These are phyloP conservation scores for Apeira syringaria DNA, from an alignment of 2,888 invertebrate genomes.

Conservation along the genomic window DNA sequence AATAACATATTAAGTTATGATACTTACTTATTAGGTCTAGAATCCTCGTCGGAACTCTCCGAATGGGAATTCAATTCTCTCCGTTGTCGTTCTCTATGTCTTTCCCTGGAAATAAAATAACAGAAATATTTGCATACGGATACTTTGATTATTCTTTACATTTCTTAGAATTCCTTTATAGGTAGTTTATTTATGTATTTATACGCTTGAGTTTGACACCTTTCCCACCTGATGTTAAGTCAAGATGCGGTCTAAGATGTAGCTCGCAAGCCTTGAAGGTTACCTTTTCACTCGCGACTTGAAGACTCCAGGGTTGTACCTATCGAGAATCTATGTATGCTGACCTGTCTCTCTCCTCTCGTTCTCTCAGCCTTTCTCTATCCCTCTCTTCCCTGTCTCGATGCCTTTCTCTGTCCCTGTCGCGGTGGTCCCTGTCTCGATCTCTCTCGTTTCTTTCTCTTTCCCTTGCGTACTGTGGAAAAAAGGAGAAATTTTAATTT, in stretches of 20 bases:
- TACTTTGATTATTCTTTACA: too few species aligned
- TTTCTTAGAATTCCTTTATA: too few species aligned
- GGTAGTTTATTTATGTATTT: too few species aligned
- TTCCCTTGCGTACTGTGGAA: conserved; percentile 80
- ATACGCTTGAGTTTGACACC: too few species aligned
- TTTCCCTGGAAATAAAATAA: conserved; percentile 61
- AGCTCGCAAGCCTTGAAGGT: too few species aligned
- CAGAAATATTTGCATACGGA: conserved; percentile 10
- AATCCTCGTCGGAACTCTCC: conserved; percentile 87
- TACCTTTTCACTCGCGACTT: too few species aligned
- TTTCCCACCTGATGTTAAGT: too few species aligned
- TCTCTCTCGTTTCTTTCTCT: conserved; percentile 79
- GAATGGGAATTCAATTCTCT: conserved; percentile 77
- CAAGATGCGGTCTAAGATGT: too few species aligned
- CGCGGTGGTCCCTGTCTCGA: conserved; percentile 83
- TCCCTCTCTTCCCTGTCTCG: conserved; percentile 84
- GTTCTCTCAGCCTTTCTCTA: conserved; percentile 82
- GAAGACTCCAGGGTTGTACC: too few species aligned
- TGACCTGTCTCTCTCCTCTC: conserved; percentile 78
- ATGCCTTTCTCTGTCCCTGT: conserved; percentile 82
- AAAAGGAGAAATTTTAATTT: background rate
- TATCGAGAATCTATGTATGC: too few species aligned
- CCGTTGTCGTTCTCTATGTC: conserved; percentile 76
- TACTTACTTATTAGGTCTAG: conserved; percentile 82
- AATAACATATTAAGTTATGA: too few species aligned